Conservation (phyloP, 1,140 invertebrate genomes). For the Marisa cornuarietis region DNA sequence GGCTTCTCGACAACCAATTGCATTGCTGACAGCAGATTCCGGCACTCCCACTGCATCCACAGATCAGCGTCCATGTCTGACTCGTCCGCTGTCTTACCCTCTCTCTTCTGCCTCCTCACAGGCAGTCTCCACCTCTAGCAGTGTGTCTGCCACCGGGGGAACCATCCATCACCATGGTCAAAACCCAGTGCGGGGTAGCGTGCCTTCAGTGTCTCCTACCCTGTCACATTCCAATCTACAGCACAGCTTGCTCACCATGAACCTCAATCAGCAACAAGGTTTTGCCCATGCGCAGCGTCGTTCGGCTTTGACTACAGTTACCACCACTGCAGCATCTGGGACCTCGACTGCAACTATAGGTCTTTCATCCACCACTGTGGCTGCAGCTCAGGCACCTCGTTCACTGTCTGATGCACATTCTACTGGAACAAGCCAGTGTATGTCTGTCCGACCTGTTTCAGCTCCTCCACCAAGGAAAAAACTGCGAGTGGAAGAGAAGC, state of each 20-base stretch:
- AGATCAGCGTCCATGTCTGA: conserved; percentile 16
- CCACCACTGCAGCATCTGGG: not conserved
- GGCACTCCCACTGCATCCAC: conserved; percentile 14
- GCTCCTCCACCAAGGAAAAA: conserved; percentile 61
- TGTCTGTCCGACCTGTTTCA: conserved; percentile 1
- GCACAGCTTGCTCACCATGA: conserved; percentile 37
- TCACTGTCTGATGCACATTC: conserved; percentile 3
- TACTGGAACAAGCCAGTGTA: conserved; percentile 5
- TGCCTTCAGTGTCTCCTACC: conserved; percentile 32
- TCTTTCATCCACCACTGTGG: not conserved
- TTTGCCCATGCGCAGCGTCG: not conserved
- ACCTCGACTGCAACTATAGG: conserved; percentile 1
- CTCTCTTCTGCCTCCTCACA: conserved; percentile 8
- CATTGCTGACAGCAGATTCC: conserved; percentile 27
- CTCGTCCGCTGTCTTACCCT: conserved; percentile 15
- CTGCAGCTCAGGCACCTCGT: conserved; percentile 6
- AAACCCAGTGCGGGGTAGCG: conserved; percentile 43
- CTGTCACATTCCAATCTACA: conserved; percentile 45
- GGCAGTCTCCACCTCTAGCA: conserved; percentile 20
- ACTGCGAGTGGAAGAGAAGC: conserved; percentile 62
- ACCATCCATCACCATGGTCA: conserved; percentile 61
- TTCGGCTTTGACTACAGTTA: not conserved
- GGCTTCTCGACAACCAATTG: conserved; percentile 25
- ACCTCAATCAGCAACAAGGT: conserved; percentile 25
- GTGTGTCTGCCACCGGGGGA: conserved; percentile 41